These are phyloP conservation scores for Lacerta agilis DNA, from an alignment of 2,797 vertebrate genomes.

Conservation along the genomic window DNA sequence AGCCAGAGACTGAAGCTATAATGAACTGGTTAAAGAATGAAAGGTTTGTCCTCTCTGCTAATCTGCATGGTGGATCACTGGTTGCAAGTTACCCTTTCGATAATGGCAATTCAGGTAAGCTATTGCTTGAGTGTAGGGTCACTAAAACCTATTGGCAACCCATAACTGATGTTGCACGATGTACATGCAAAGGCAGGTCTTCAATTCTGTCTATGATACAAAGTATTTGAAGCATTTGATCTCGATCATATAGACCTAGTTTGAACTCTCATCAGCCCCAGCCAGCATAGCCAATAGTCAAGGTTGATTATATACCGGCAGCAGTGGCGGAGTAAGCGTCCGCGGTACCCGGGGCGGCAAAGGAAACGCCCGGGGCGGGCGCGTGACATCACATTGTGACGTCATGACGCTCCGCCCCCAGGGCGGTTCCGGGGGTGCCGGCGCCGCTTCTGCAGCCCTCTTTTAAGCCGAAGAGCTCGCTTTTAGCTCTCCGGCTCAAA, in stretches of 20 bases:
- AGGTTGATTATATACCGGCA: background rate
- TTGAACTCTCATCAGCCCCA: background rate
- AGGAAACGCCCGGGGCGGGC: too few relatives aligned
- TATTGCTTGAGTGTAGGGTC: background rate
- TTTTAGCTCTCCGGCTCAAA: too few relatives aligned
- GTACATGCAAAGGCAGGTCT: background rate
- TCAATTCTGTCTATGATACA: background rate
- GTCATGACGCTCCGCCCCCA: too few relatives aligned
- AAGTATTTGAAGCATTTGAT: background rate
- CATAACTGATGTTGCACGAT: background rate
- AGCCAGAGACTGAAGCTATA: conserved; percentile 89
- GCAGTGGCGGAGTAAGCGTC: too few relatives aligned
- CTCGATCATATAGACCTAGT: background rate
- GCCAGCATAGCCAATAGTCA: background rate
- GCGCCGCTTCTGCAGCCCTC: too few relatives aligned
- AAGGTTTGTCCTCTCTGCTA: conserved; percentile 92
- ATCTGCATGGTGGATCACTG: conserved; percentile 93
- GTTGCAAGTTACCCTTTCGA: conserved; percentile 96
- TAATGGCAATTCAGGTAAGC: conserved; percentile 86
- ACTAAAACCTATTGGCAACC: background rate
- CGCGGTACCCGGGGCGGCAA: too few relatives aligned
- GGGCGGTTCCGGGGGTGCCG: too few relatives aligned
- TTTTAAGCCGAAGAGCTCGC: too few relatives aligned
- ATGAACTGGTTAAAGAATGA: conserved; percentile 89
- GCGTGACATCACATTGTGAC: too few relatives aligned